phyloP scores from a whole-genome alignment of 2,888 invertebrate genomes.

The Lasioglossum leucozonium region DNA sequence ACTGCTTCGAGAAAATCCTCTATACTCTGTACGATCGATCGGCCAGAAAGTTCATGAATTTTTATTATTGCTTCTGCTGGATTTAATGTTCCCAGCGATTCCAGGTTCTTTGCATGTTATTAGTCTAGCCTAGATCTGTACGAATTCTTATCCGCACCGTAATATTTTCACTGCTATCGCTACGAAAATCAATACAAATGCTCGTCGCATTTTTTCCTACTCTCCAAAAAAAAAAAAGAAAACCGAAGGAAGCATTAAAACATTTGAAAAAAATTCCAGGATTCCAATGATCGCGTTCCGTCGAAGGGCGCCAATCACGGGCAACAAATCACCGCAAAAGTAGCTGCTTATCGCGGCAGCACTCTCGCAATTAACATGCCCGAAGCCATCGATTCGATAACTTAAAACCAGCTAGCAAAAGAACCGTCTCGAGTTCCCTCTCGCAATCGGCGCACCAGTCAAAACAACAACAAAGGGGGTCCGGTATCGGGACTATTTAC shows the following conservation, averaged over 20 bases:
- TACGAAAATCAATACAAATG: background rate
- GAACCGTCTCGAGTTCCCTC: background rate
- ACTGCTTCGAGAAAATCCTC: constrained; percentile 24
- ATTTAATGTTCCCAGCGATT: background rate
- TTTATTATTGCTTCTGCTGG: background rate
- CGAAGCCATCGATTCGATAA: background rate
- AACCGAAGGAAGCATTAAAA: background rate
- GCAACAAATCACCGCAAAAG: background rate
- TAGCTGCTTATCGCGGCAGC: background rate
- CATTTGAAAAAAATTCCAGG: background rate
- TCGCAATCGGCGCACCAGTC: constrained; percentile 8
- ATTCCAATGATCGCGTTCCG: background rate
- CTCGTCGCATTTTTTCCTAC: background rate
- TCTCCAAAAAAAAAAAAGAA: background rate
- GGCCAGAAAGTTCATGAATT: background rate
- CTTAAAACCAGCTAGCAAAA: background rate
- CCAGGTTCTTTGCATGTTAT: background rate
- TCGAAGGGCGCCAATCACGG: background rate
- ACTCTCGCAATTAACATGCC: background rate
- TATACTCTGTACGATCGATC: background rate
- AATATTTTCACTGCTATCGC: no score
- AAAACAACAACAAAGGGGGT: constrained; percentile 1
- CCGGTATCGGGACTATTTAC: background rate
- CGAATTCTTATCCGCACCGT: no score
- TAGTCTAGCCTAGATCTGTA: no score